phyloP scores from a whole-genome alignment of 2,888 invertebrate genomes.

The Horisme vitalbata region DNA sequence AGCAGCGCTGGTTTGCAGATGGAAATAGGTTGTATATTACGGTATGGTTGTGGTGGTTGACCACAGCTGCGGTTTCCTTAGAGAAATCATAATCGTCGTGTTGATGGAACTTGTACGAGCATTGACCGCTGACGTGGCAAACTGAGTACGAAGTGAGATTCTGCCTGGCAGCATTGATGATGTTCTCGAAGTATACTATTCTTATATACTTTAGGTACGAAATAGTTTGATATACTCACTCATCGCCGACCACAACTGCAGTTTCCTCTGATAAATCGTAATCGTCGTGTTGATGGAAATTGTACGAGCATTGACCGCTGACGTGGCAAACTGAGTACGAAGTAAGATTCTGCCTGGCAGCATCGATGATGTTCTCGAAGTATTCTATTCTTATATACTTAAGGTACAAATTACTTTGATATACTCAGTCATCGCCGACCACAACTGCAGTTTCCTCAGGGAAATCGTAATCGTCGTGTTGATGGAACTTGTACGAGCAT shows the following conservation, averaged over 20 bases:
- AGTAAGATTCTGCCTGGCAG: constrained; percentile 84
- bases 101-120: constrained; percentile 85
- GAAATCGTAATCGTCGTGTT: constrained; percentile 83
- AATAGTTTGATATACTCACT: constrained; percentile 49
- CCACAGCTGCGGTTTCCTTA: constrained; percentile 77
- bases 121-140: constrained; percentile 91
- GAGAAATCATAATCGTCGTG: constrained; percentile 84
- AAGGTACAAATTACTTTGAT: neutral
- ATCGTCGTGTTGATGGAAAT: constrained; percentile 85
- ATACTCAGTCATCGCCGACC: constrained; percentile 77
- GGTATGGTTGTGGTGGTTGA: constrained; percentile 83
- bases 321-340: constrained; percentile 88
- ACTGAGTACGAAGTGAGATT: constrained; percentile 85
- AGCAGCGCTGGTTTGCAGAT: too few relatives aligned
- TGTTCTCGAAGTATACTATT: constrained; percentile 88
- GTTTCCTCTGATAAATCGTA: constrained; percentile 79
- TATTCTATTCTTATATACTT: too few relatives aligned
- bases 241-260: constrained; percentile 81
- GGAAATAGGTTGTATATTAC: too few relatives aligned
- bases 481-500: constrained; percentile 86
- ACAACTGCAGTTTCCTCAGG: constrained; percentile 80
- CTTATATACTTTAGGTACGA: neutral
- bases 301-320: constrained; percentile 87
- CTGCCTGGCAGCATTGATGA: constrained; percentile 84
- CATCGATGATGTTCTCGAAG: constrained; percentile 86